Base-by-base conservation (phyloP, 2,797 vertebrate genomes). In the Telmatherina bonti region DNA sequence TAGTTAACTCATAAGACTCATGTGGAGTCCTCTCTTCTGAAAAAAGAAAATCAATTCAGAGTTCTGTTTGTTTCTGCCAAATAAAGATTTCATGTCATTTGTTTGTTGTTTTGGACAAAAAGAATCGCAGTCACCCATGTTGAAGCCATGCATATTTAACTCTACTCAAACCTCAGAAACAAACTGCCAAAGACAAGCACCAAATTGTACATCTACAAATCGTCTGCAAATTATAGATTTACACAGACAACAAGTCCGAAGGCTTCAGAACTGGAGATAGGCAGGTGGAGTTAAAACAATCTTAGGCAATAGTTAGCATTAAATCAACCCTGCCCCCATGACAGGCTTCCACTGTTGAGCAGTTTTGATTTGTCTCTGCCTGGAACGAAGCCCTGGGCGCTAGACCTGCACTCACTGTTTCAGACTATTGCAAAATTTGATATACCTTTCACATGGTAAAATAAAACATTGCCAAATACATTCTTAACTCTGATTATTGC, bases 61-160 rank as follows among this genome's bases (percentile, higher is more conserved):
- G 88, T 88, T 88, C 85, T 88, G 85, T 91, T 91, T 88, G 89
- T 82, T 79, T 85, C 76, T 38, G 22, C 73, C 74, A 89, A 89
- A 90, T 92, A 90, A 90, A 90, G 90, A 90, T 91, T 91, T 91
- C 82, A 89, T 89, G 83, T 86, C 85, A 84, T 93, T 87, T 89
- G 71, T 82, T 86, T 83, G 86, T 90, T 85, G 75, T 84, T 85
- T 74, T 81, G 55, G 35, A 49, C 51, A 67, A 55, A 78, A 58
- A 70, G 29, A 41, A 49, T 64, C 70, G 78, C 62, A 74, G 66
- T 63, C 82, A 87, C 72, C 83, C 79, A 83, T 90, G 86, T 83
- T 67, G 85, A 85, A 81, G 76, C 80, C 82, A 90, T 93, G 73
- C 72, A 87, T 91, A 86, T 91, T 90, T 92, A 85, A 89, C 79